These are phyloP conservation scores for Linyphia triangularis DNA, from an alignment of 2,888 invertebrate species.

Conservation along the genomic window DNA sequence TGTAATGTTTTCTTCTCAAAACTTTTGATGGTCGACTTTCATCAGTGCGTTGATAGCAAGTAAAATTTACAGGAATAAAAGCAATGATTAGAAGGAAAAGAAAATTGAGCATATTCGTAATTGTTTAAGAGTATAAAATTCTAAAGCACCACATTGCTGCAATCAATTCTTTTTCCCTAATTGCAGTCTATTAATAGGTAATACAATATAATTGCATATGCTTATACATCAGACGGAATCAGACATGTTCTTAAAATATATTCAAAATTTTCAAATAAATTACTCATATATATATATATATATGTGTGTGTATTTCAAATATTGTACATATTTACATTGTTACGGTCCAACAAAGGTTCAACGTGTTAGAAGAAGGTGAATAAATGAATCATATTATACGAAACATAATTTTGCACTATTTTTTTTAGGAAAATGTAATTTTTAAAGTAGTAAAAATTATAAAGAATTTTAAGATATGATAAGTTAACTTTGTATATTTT, in stretches of 20 bases:
- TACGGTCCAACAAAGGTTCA: not conserved
- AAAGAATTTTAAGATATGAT: no score
- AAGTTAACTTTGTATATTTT: no score
- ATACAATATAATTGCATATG: conserved; percentile 5
- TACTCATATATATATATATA: not conserved
- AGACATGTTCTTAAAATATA: conserved; percentile 28
- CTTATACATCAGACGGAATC: conserved; percentile 36
- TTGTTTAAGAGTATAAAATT: conserved; percentile 5
- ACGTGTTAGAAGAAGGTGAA: not conserved
- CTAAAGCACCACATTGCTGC: conserved; percentile 32
- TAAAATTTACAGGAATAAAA: not conserved
- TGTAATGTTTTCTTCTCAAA: not conserved
- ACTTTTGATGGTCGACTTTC: not conserved
- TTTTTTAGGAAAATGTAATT: not conserved
- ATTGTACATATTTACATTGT: conserved; percentile 41
- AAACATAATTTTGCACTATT: not conserved
- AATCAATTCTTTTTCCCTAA: not conserved
- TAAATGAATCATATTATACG: not conserved
- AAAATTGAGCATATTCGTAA: conserved; percentile 35
- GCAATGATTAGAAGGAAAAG: not conserved
- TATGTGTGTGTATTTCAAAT: no score
- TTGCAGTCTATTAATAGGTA: not conserved
- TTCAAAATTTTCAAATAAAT: not conserved
- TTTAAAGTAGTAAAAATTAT: not conserved
- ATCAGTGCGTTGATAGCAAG: not conserved